Evolutionary conservation across 2,888 invertebrate genomes (phyloP).

Genomic region (Dioctria rufipes): DNA sequence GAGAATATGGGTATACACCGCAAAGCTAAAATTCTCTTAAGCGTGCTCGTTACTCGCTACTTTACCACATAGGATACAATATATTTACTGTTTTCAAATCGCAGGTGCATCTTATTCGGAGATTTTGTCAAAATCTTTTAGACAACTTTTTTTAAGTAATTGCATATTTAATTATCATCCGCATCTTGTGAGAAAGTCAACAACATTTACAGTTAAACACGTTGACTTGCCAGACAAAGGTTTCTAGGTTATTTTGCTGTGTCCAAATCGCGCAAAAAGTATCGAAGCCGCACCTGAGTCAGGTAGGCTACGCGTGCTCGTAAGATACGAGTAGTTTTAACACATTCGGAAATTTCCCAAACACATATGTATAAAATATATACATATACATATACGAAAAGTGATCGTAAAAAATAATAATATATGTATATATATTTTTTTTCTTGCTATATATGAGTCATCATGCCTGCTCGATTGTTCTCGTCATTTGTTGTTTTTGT

Average conservation of each 20-base stretch:
- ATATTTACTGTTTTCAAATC: too few relatives aligned
- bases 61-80: too few relatives aligned
- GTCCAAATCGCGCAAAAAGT: constrained; percentile 24
- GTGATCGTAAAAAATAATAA: constrained; percentile 19
- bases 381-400: neutral
- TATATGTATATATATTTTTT: constrained; percentile 1
- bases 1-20: too few relatives aligned
- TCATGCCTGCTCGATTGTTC: neutral
- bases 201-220: constrained; percentile 28
- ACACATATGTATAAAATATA: constrained; percentile 15
- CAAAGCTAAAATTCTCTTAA: too few relatives aligned
- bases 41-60: too few relatives aligned
- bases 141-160: too few relatives aligned
- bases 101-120: too few relatives aligned
- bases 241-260: constrained; percentile 23
- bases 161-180: too few relatives aligned
- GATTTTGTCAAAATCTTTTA: too few relatives aligned
- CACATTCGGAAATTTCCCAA: constrained; percentile 32
- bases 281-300: constrained; percentile 38
- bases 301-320: constrained; percentile 42
- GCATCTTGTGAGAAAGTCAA: constrained; percentile 10
- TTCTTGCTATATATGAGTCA: constrained; percentile 30
- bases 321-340: constrained; percentile 17
- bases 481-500: neutral
- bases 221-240: constrained; percentile 13